Base-by-base conservation (phyloP, 2,888 invertebrate species). In the Meta bourneti region DNA sequence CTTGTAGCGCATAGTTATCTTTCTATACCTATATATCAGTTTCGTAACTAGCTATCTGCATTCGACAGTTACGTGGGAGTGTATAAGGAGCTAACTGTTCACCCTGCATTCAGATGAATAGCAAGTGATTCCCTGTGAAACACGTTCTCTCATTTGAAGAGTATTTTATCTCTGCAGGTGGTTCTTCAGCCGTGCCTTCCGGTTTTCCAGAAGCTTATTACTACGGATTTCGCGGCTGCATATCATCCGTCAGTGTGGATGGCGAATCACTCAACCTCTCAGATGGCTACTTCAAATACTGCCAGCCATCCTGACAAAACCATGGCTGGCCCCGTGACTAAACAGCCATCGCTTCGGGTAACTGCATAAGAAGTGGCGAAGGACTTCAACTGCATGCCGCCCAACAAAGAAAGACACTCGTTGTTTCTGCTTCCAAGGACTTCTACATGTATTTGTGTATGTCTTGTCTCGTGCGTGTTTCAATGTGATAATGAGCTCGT, bases 181-280 rank as follows among this genome's bases (percentile, higher is more conserved):
- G 97, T 93, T 96, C 96, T 85, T 96, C 96, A 81, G 96, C 96
- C 71, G 95, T 97, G 93, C 97, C 97, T 4, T 95, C 96, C 93
- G 97, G 97, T n/a, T 95, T 97, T 93, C 97, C 97, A 84, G 95
- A 96, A 69, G 96, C 96, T 9, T 96, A 97, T 94, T 97, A 97
- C 95, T 96, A 96, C 90, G 97, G 97, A 52, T 96, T 97, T 94
- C 96, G 96, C 54, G 97, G 97, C 82, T 97, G 97, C 94, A 96
- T 97, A 13, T 94, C 94, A 52, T 94, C 94, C 49, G 94, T 95
- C 49, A 93, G 93, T 52, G 93, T 95, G 7, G 94, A 95, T 89
- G 94, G 94, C 51, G 94, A 94, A 87, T 93, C 94, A 72, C 93
- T 95, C 9, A 94, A 95, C 92, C 93, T 95, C 89, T 94, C 94